A percentile compares a stretch with the other conserved stretches of the same genome.
Evolutionary conservation across 2,888 invertebrate species (phyloP).

Genomic region (Chymomyza fuscimana): DNA sequence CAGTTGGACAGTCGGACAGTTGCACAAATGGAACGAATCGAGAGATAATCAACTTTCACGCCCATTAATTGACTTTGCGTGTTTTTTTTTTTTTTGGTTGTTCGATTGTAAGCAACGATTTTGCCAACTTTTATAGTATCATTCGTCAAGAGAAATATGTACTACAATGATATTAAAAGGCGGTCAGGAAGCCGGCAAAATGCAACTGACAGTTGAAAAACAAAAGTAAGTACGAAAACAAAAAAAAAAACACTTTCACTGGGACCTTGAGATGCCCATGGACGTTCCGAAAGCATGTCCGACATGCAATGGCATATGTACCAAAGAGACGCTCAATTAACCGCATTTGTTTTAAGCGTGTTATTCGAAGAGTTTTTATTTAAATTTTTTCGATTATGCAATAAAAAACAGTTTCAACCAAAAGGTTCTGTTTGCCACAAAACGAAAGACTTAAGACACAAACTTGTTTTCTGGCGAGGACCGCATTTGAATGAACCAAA

Average conservation of each 20-base stretch:
- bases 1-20: slow-evolving; percentile 17
- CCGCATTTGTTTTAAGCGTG: slow-evolving; percentile 54
- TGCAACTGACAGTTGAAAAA: slow-evolving; percentile 51
- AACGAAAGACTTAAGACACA: slow-evolving; percentile 40
- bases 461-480: slow-evolving; percentile 47
- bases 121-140: slow-evolving; percentile 55
- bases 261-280: slow-evolving; percentile 63
- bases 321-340: slow-evolving; percentile 55
- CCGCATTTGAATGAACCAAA: slow-evolving; percentile 60
- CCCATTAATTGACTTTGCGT: slow-evolving; percentile 73
- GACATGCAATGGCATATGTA: neutral
- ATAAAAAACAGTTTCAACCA: slow-evolving; percentile 11
- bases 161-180: slow-evolving; percentile 34
- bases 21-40: slow-evolving; percentile 43
- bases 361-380: slow-evolving; percentile 45
- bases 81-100: slow-evolving; percentile 33
- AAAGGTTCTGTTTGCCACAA: slow-evolving; percentile 51
- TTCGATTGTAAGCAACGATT: slow-evolving; percentile 37
- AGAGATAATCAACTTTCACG: slow-evolving; percentile 74
- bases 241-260: slow-evolving; percentile 66
- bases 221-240: slow-evolving; percentile 50
- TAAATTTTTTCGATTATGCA: slow-evolving; percentile 57
- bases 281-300: neutral
- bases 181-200: slow-evolving; percentile 63
- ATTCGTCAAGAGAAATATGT: slow-evolving; percentile 64